Percentiles rank a stretch among this genome's conserved stretches.
These are phyloP conservation scores for Planiliza haematocheilus DNA, from an alignment of 2,113 vertebrate genomes.

Conservation along the genomic window DNA sequence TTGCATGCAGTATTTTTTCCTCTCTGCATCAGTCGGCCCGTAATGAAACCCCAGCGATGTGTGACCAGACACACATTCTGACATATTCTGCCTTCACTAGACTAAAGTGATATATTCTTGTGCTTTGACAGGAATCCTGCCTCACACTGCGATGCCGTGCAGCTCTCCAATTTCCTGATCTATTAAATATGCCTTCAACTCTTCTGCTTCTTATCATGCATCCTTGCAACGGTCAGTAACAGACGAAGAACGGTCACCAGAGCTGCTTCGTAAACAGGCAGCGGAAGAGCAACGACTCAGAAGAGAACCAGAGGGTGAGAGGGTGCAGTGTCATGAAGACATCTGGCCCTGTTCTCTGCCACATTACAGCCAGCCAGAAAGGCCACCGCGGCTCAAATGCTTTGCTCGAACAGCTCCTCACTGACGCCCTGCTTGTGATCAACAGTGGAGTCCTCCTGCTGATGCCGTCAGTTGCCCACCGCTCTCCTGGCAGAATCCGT, in stretches of 20 bases:
- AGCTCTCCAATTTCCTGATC: no score
- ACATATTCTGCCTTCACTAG: no score
- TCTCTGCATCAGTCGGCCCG: no score
- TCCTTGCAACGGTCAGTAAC: no score
- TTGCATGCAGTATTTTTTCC: no score
- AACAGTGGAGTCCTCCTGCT: constrained; percentile 34
- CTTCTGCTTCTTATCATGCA: no score
- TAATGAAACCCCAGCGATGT: no score
- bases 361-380: constrained; percentile 20
- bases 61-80: no score
- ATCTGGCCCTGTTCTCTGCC: constrained; percentile 16
- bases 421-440: constrained; percentile 11
- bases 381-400: constrained; percentile 19
- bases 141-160: background rate
- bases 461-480: constrained; percentile 43
- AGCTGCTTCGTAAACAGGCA: background rate
- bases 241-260: background rate
- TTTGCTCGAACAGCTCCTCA: constrained; percentile 26
- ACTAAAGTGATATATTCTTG: no score
- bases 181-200: background rate
- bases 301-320: background rate
- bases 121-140: background rate
- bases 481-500: constrained; percentile 47
- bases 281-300: background rate
- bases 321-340: background rate